Evolutionary conservation across 2,888 invertebrate genomes (phyloP).

Genomic region (Drosophila birchii): DNA sequence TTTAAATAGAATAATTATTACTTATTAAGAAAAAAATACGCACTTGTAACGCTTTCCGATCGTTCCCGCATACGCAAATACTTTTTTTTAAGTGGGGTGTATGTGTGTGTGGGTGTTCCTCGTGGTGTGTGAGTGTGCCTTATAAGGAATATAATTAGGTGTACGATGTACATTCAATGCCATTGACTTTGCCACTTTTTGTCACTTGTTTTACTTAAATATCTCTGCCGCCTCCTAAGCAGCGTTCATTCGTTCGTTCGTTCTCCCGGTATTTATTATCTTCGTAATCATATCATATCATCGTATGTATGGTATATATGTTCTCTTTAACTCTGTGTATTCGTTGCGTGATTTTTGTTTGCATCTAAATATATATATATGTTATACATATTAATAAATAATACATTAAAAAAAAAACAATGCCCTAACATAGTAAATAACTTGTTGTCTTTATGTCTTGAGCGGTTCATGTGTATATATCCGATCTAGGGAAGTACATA

Average conservation of each 20-base stretch:
- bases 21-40: slow-evolving; percentile 67
- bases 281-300: slow-evolving; percentile 52
- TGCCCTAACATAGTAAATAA: slow-evolving; percentile 31
- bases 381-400: slow-evolving; percentile 42
- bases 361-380: slow-evolving; percentile 34
- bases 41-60: slow-evolving; percentile 39
- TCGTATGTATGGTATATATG: slow-evolving; percentile 47
- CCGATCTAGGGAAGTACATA: neutral
- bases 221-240: neutral
- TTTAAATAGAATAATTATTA: slow-evolving; percentile 69
- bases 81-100: slow-evolving; percentile 14
- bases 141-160: slow-evolving; percentile 65
- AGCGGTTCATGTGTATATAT: slow-evolving; percentile 7
- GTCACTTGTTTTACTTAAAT: slow-evolving; percentile 38
- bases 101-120: slow-evolving; percentile 9
- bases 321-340: slow-evolving; percentile 44
- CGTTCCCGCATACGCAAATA: slow-evolving; percentile 26
- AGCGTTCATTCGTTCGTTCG: slow-evolving; percentile 12
- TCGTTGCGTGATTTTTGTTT: slow-evolving; percentile 58
- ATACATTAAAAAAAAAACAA: slow-evolving; percentile 18
- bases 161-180: slow-evolving; percentile 55
- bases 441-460: slow-evolving; percentile 26
- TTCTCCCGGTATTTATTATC: slow-evolving; percentile 56
- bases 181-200: slow-evolving; percentile 44
- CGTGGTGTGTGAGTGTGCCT: slow-evolving; percentile 52